Evolutionary conservation across 2,888 invertebrate genomes (phyloP).

Genomic region (Suillia variegata): DNA sequence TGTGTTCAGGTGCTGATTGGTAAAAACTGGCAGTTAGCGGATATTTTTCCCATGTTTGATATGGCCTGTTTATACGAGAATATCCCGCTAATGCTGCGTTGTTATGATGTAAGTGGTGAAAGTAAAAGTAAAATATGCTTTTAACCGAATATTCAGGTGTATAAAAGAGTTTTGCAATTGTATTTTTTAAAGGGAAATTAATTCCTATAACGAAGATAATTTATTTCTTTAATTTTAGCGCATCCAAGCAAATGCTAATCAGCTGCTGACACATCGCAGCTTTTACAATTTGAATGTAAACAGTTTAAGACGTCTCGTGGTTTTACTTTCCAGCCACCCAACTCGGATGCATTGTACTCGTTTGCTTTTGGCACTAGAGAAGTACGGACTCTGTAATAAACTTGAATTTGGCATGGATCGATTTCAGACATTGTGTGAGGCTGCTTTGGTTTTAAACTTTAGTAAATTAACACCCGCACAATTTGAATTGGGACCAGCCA

Average conservation of each 20-base stretch:
- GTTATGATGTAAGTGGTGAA: slow-evolving; percentile 18
- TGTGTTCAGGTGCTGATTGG: slow-evolving; percentile 31
- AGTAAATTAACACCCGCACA: slow-evolving; percentile 7
- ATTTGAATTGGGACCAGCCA: not conserved
- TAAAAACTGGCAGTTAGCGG: slow-evolving; percentile 31
- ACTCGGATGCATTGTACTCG: slow-evolving; percentile 15
- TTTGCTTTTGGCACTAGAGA: slow-evolving; percentile 27
- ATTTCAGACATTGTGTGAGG: slow-evolving; percentile 12
- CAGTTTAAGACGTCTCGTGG: slow-evolving; percentile 32
- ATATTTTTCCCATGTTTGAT: slow-evolving; percentile 35
- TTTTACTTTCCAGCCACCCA: slow-evolving; percentile 20
- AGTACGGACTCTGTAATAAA: slow-evolving; percentile 34
- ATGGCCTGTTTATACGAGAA: slow-evolving; percentile 33
- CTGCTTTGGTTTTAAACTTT: slow-evolving; percentile 9
- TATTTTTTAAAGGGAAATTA: no score
- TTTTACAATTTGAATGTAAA: slow-evolving; percentile 30
- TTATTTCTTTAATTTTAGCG: slow-evolving; percentile 22
- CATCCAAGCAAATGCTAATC: slow-evolving; percentile 28
- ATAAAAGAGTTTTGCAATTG: no score
- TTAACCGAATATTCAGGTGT: not conserved
- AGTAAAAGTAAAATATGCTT: no score
- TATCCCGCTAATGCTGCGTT: slow-evolving; percentile 11
- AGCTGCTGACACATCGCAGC: slow-evolving; percentile 26
- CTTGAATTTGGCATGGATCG: slow-evolving; percentile 12
- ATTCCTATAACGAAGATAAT: slow-evolving; percentile 59